Base-by-base conservation (phyloP, 2,888 invertebrate genomes). In the Carabus problematicus region DNA sequence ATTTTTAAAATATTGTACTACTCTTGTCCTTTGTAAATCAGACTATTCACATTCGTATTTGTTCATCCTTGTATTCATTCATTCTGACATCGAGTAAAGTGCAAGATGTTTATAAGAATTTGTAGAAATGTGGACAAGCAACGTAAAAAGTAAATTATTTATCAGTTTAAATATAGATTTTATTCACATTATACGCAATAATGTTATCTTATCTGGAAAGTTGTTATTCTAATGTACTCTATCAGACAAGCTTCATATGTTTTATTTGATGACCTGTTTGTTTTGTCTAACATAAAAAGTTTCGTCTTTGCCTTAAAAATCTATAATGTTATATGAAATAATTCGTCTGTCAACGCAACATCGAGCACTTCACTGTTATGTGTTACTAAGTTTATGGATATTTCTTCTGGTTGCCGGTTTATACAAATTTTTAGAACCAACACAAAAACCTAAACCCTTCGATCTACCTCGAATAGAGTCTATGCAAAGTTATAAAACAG, bases 341-440 rank as follows among this genome's bases (percentile, higher is more conserved):
- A 83, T 87, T 74, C 85, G 88, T 70, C 83, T 88, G 72, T 86
- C 87, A 16, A 85, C 87, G 75, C 92, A 92, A 77, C 91, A 91
- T 78, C 86, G 91, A 77, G 92, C 93, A 40, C 85, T 93, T 77
- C 92, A 93, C 78, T 93, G 93, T 82, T 93, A 93, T 78, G 83
- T 93, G 75, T 87, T 93, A 69, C 87, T 93, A 83, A 92, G 89
- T 81, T 79, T 93, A 73, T 93, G 93, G 93, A 92, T 93, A 78
- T 88, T 92, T 79, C 84, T 92, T 68, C 83, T 93, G 29, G 88
- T 93, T 72, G 91, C 90, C 75, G 92, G 91, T 64, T 90, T 93
- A 86, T 93, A 93, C 80, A 93, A 91, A 79, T 93, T 80, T 72
- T 75, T 81, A 52, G 81, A 81, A 71, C 87, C 74, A 84, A 87